Conservation (phyloP, 2,888 invertebrate genomes). For the Philaethria dido region DNA sequence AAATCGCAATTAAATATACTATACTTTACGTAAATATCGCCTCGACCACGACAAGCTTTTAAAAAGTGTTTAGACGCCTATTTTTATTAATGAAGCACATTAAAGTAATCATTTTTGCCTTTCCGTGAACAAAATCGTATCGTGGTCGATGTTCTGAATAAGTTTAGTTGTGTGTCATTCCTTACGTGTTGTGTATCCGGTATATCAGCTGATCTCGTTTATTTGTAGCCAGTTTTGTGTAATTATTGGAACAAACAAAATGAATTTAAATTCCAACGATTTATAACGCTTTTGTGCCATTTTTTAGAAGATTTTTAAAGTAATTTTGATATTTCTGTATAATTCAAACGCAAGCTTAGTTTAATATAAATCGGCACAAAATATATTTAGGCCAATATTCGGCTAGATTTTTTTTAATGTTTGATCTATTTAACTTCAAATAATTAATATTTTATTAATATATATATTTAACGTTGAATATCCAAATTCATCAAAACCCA, state of each 20-base stretch:
- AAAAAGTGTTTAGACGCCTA: neutral
- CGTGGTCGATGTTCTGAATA: slow-evolving; percentile 15
- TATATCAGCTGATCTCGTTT: slow-evolving; percentile 5
- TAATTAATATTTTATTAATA: neutral
- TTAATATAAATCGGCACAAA: slow-evolving; percentile 18
- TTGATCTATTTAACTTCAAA: neutral
- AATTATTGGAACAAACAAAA: slow-evolving; percentile 1
- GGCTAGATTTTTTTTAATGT: neutral
- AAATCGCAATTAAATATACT: slow-evolving; percentile 45
- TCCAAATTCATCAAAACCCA: neutral
- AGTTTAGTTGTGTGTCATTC: slow-evolving; percentile 49
- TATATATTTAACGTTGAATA: neutral
- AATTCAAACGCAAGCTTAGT: slow-evolving; percentile 4
- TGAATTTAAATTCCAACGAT: slow-evolving; percentile 20
- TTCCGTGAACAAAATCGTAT: neutral
- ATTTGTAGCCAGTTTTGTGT: slow-evolving; percentile 7
- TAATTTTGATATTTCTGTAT: slow-evolving; percentile 1
- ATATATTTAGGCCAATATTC: slow-evolving; percentile 1
- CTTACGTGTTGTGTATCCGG: slow-evolving; percentile 44
- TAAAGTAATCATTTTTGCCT: neutral
- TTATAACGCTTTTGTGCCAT: slow-evolving; percentile 21
- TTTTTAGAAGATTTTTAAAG: neutral
- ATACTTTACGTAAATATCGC: neutral
- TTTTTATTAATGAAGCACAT: neutral
- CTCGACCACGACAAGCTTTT: neutral